A percentile compares a stretch with the other conserved stretches of the same genome.
Evolutionary conservation across 1,140 invertebrate species (phyloP).

Genomic region (Portunus trituberculatus): DNA sequence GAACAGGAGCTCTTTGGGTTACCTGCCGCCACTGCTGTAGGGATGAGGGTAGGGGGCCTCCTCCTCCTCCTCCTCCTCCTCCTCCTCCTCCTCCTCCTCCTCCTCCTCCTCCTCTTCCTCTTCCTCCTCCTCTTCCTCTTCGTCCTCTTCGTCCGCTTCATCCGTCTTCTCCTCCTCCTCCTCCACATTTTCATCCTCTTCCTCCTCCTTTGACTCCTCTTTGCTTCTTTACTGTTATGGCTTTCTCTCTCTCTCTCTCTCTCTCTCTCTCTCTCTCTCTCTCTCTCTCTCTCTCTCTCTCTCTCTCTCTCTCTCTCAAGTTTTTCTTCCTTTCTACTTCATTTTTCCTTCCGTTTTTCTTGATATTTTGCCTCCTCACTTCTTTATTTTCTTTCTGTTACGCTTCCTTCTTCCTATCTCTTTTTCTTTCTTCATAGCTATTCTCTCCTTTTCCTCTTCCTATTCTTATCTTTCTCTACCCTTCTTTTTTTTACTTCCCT

Average conservation of each 20-base stretch:
- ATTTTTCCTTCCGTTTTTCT: not conserved
- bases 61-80: not conserved
- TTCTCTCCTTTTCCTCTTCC: not conserved
- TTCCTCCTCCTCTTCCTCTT: not conserved
- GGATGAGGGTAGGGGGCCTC: not conserved
- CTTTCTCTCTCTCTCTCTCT: too few species aligned
- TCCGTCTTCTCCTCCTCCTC: not conserved
- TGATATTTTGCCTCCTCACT: not conserved
- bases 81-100: not conserved
- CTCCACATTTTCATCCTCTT: not conserved
- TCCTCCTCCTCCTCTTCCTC: not conserved
- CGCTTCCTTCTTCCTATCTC: not conserved
- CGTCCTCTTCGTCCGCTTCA: too few species aligned
- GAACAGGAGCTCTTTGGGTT: not conserved
- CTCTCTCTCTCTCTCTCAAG: slow-evolving; percentile 16
- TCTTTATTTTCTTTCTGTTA: not conserved
- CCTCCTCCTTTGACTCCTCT: not conserved
- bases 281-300: not conserved
- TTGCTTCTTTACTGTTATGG: not conserved
- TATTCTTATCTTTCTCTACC: not conserved
- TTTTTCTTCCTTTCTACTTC: not conserved
- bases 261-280: too few species aligned
- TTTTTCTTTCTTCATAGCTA: not conserved
- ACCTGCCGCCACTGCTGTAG: not conserved
- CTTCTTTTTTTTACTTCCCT: not conserved